These are phyloP conservation scores for Egretta garzetta DNA, from an alignment of 2,113 vertebrate genomes.

Conservation along the genomic window DNA sequence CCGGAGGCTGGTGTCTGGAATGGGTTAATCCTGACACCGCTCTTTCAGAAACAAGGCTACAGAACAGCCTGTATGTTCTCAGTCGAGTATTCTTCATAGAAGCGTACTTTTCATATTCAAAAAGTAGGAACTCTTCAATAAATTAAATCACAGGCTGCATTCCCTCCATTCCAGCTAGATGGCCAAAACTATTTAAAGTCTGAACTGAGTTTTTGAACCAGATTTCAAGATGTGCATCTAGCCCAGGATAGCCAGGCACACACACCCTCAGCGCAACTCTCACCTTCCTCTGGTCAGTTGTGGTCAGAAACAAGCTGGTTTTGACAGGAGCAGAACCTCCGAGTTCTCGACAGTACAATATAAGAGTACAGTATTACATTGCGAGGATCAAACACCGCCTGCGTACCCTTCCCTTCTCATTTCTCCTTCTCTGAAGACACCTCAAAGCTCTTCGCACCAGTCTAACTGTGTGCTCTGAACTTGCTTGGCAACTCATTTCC, in stretches of 20 bases:
- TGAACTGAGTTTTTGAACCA: not conserved
- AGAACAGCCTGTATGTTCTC: not conserved
- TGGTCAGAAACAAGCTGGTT: not conserved
- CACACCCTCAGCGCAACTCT: accelerated
- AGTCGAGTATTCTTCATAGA: not conserved
- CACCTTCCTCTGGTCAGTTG: not conserved
- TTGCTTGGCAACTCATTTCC: not conserved
- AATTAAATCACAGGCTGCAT: not conserved
- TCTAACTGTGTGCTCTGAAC: not conserved
- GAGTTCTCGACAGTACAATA: not conserved
- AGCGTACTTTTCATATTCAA: not conserved
- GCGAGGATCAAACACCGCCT: not conserved
- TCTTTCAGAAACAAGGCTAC: not conserved
- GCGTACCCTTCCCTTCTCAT: not conserved
- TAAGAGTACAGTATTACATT: not conserved
- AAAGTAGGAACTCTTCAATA: not conserved
- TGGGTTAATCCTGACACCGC: not conserved
- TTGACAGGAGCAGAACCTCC: not conserved
- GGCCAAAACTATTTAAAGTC: not conserved
- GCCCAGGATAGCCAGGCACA: not conserved
- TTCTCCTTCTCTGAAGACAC: not conserved
- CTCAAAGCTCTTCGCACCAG: accelerated
- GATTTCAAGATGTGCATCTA: accelerated
- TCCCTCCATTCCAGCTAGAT: not conserved
- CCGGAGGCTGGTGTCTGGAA: not conserved